Evolutionary conservation across 2,797 vertebrate genomes (phyloP).

Genomic region (Myiotriccus ornatus): DNA sequence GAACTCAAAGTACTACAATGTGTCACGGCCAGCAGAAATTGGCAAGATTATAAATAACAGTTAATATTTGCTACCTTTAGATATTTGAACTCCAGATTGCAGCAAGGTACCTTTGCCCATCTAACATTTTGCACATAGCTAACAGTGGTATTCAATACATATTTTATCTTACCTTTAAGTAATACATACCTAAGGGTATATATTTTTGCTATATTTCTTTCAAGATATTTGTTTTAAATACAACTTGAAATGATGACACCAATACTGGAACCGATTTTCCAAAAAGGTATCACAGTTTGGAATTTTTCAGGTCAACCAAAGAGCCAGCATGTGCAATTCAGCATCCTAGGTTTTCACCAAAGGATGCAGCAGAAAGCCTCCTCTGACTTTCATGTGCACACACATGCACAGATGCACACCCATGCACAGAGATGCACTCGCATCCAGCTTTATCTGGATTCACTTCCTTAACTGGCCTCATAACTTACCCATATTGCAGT

Average conservation of each 20-base stretch:
- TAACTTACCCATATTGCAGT: background rate
- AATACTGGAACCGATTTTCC: background rate
- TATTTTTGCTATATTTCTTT: background rate
- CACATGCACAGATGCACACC: accelerated
- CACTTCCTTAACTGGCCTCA: background rate
- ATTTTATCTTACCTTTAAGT: background rate
- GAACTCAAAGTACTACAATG: background rate
- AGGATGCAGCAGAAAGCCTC: background rate
- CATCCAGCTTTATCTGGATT: background rate
- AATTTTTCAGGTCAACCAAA: background rate
- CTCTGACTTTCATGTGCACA: background rate
- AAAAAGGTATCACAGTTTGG: background rate
- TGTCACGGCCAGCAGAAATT: background rate
- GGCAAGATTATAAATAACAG: background rate
- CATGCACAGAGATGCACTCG: accelerated
- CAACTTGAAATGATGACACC: background rate
- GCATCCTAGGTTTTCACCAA: background rate
- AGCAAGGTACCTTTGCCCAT: background rate
- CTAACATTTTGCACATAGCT: background rate
- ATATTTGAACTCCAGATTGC: background rate
- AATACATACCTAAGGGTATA: background rate
- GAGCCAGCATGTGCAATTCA: background rate
- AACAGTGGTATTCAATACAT: background rate
- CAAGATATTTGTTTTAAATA: background rate
- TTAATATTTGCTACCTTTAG: background rate